Base-by-base conservation (phyloP, 2,797 vertebrate species). In the Rhinatrema bivittatum region DNA sequence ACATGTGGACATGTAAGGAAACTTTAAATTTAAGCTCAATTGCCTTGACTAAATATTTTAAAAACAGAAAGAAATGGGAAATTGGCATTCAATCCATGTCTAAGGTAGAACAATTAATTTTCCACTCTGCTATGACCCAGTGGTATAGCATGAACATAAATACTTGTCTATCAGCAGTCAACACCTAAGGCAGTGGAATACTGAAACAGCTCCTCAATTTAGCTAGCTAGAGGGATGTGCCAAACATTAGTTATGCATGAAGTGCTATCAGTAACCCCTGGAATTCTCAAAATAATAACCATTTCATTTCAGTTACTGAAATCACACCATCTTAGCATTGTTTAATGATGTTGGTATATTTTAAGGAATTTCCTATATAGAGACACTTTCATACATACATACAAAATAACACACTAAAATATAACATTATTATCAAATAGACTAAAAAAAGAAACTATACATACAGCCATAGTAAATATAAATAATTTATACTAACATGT, bases 1-100 rank as follows among this genome's bases (percentile, higher is more conserved):
- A n/a, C n/a, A n/a, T n/a, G n/a, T n/a, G n/a, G 52, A 76, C 46
- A 46, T 29, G 42, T 0, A 10, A 14, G 27, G 35, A 68, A 68
- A 46, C 41, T 62, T 61, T 38, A 50, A 43, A 70, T 53, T 50
- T 63, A 62, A 63, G 29, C 44, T 67, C 52, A 60, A 53, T 59
- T 48, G 29, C 46, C 43, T 55, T 53, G 39, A 48, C 62, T 70
- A 76, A 74, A 71, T 65, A 66, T 24, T 54, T 52, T 62, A 56
- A 53, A n/a, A 42, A 16, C 38, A 10, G 30, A 49, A 44, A 36
- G 15, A 13, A 31, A 60, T 50, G 34, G 16, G 10, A 40, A 58
- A 53, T 62, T 53, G 9, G 39, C 35, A 68, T 58, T 62, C 66
- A 66, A 47, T 41, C 34, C 50, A 52, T 29, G 29, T 57, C 47